Evolutionary conservation across 2,888 invertebrate species (phyloP).

Genomic region (Polydrusus cervinus): DNA sequence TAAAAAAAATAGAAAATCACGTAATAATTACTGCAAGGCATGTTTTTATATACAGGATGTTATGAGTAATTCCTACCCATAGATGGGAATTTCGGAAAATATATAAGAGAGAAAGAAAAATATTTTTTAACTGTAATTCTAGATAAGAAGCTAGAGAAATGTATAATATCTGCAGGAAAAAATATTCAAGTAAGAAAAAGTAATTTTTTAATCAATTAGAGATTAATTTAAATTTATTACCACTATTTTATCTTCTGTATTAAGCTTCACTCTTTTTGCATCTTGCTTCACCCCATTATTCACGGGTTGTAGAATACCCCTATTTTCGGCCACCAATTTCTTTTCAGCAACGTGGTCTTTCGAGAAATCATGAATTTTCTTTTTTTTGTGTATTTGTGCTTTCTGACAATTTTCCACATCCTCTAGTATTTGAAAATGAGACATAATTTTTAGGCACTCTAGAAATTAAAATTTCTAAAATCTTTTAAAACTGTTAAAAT

Average conservation of each 20-base stretch:
- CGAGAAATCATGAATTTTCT: slow-evolving; percentile 18
- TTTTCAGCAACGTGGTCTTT: slow-evolving; percentile 45
- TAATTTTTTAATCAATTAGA: too few relatives aligned
- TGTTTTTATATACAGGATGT: too few relatives aligned
- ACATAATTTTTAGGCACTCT: slow-evolving; percentile 56
- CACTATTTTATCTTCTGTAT: slow-evolving; percentile 38
- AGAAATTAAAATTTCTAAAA: slow-evolving; percentile 20
- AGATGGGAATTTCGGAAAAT: too few relatives aligned
- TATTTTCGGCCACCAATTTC: slow-evolving; percentile 48
- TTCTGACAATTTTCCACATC: slow-evolving; percentile 57
- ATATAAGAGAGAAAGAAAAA: too few relatives aligned
- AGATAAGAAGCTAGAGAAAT: too few relatives aligned
- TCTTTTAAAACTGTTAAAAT: background rate
- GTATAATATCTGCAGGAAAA: too few relatives aligned
- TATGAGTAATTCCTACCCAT: too few relatives aligned
- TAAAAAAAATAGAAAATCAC: background rate
- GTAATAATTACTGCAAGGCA: background rate
- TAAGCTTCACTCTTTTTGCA: slow-evolving; percentile 50
- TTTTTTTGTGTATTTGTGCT: slow-evolving; percentile 38
- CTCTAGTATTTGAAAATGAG: slow-evolving; percentile 62
- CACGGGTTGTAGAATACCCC: slow-evolving; percentile 45
- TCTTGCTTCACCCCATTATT: slow-evolving; percentile 52
- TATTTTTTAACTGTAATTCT: too few relatives aligned
- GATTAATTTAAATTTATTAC: slow-evolving; percentile 16
- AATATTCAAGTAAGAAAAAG: too few relatives aligned